Conservation (phyloP, 2,113 vertebrate genomes). For the Lepisosteus osseus region DNA sequence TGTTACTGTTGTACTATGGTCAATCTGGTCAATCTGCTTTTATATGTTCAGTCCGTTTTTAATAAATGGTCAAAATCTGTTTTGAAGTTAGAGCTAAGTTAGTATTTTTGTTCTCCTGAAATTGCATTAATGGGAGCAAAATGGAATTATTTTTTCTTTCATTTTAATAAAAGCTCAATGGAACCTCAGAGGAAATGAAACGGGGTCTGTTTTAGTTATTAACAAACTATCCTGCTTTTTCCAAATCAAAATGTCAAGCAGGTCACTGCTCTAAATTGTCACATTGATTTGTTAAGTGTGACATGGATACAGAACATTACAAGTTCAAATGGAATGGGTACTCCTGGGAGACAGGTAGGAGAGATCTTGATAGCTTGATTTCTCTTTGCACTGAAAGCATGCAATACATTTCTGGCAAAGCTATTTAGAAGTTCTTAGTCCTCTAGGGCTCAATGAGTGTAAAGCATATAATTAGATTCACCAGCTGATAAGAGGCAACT, state of each 20-base stretch:
- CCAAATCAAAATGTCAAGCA: slow-evolving; percentile 7
- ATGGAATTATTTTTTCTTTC: slow-evolving; percentile 13
- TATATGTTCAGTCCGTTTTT: slow-evolving; percentile 24
- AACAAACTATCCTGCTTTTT: slow-evolving; percentile 34
- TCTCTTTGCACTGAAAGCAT: too few species aligned
- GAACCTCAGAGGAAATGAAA: background rate
- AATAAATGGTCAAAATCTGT: slow-evolving; percentile 45
- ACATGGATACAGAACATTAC: slow-evolving; percentile 21
- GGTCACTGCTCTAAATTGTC: background rate
- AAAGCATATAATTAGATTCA: slow-evolving; percentile 2
- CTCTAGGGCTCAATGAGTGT: too few species aligned
- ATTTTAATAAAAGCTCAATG: too few species aligned
- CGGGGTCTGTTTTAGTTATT: slow-evolving; percentile 16
- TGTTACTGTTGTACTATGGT: background rate
- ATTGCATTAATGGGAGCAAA: slow-evolving; percentile 22
- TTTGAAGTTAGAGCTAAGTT: slow-evolving; percentile 31
- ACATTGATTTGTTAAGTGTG: slow-evolving; percentile 23
- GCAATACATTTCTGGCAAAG: too few species aligned
- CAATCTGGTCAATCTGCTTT: slow-evolving; percentile 21
- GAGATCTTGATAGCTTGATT: too few species aligned
- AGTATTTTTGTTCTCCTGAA: too few species aligned
- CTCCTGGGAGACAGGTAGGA: too few species aligned
- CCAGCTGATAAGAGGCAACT: background rate
- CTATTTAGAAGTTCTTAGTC: too few species aligned
- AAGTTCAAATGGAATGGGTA: background rate